phyloP scores from a whole-genome alignment of 2,113 vertebrate species.

The Cyprinus carpio region DNA sequence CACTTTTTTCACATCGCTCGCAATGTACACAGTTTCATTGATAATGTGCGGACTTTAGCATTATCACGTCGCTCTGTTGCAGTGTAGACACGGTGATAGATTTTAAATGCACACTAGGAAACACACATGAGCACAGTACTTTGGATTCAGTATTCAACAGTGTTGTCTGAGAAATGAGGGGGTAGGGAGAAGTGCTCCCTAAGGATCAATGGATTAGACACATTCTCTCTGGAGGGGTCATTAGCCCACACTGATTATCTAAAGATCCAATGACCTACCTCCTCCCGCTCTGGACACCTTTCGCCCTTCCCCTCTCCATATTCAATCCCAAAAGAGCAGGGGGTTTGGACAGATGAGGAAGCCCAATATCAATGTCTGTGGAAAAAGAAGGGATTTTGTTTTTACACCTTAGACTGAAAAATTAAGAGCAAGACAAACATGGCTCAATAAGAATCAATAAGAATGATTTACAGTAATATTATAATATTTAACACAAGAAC shows the following conservation, averaged over 20 bases:
- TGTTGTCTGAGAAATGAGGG: slow-evolving; percentile 17
- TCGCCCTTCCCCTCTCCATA: slow-evolving; percentile 34
- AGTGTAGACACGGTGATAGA: not conserved
- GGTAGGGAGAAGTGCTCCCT: slow-evolving; percentile 30
- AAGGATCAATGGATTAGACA: slow-evolving; percentile 58
- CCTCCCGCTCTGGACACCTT: slow-evolving; percentile 34
- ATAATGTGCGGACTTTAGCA: not conserved
- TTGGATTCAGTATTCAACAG: slow-evolving; percentile 33
- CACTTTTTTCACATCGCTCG: not conserved
- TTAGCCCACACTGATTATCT: slow-evolving; percentile 65
- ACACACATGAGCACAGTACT: not conserved
- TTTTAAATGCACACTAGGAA: not conserved
- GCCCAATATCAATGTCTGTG: slow-evolving; percentile 37
- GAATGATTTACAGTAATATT: not conserved
- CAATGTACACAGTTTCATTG: not conserved
- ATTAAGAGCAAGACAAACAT: not conserved
- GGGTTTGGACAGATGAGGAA: slow-evolving; percentile 25
- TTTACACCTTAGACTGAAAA: not conserved
- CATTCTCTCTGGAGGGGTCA: slow-evolving; percentile 63
- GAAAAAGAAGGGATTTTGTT: not conserved
- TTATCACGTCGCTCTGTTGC: not conserved
- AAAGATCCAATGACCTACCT: slow-evolving; percentile 58
- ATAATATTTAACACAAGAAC: not conserved
- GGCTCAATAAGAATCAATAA: not conserved
- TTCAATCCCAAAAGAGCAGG: slow-evolving; percentile 36